Evolutionary conservation across 2,888 invertebrate genomes (phyloP), one percentile per base, ranked within the genome.

Genomic region (Microctonus hyperodae): DNA sequence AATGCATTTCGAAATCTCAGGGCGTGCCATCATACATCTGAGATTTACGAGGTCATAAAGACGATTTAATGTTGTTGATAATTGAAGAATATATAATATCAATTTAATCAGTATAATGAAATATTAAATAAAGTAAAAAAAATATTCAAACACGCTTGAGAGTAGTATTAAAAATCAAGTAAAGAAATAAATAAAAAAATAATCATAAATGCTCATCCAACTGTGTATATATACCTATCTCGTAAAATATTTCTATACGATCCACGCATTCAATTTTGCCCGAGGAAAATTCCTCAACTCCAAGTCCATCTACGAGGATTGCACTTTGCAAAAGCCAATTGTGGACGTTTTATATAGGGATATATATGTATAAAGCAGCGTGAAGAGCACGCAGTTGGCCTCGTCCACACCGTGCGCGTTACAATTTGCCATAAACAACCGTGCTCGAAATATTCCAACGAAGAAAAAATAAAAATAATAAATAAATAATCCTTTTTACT

Each of bases 291-390:
- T 51, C 63, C 56, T 22, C 55, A 57, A 37, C 61, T 57, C 59
- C n/a, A n/a, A 55, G 56, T 67, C 59, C 69, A 70, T 65, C 67
- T 68, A 50, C 57, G 56, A 25, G 31, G 37, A 55, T 65, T 67
- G 62, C 60, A 69, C 73, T 73, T 73, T 68, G 72, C 73, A 73
- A 76, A 75, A 75, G 72, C 69, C 69, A 72, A 73, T 75, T 75
- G 73, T 68, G 65, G 69, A 70, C 70, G 16, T n/a, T 37, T 37
- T 35, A 11, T 35, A 35, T 35, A n/a, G n/a, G n/a, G n/a, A n/a
- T n/a, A 7, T 44, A 44, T 44, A 7, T 16, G 6, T 44, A 44
- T 44, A n/a, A n/a, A 44, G 16, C 16, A n/a, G 20, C 7, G 44
- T 20, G 44, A 16, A 44, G 44, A 69, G 62, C 60, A 51, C 70